Percentiles rank a stretch among this genome's conserved stretches.
Evolutionary conservation across 2,888 invertebrate species (phyloP).

Genomic region (Synanthedon vespiformis): DNA sequence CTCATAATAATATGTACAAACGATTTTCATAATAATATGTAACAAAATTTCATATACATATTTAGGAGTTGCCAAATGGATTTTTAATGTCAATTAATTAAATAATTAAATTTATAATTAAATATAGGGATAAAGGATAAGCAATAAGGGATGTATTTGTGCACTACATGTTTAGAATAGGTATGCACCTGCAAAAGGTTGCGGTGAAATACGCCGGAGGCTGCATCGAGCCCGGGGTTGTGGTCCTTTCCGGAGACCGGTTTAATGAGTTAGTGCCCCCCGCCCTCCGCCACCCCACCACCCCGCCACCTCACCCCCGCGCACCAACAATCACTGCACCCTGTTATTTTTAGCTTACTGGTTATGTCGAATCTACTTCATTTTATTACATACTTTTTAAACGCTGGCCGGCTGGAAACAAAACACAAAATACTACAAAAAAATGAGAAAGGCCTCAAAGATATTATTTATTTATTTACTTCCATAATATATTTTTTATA

Average conservation of each 20-base stretch:
- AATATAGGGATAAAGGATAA: conserved; percentile 1
- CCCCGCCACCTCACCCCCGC: conserved; percentile 7
- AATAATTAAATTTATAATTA: no score
- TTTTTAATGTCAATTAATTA: no score
- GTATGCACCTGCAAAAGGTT: not conserved
- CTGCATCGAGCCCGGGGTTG: conserved; percentile 9
- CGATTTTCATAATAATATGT: no score
- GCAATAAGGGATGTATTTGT: conserved; percentile 5
- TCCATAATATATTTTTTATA: no score
- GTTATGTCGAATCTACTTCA: conserved; percentile 34
- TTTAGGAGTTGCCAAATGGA: no score
- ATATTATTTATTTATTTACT: no score
- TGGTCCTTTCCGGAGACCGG: conserved; percentile 15
- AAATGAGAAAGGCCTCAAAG: no score
- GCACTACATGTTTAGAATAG: conserved; percentile 6
- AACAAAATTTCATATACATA: no score
- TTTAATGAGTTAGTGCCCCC: conserved; percentile 16
- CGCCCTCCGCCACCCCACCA: conserved; percentile 5
- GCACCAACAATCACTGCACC: conserved; percentile 13
- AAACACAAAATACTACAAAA: no score
- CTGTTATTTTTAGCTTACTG: conserved; percentile 50
- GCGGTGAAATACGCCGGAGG: conserved; percentile 8
- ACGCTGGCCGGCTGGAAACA: no score
- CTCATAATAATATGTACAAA: no score
- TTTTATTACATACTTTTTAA: conserved; percentile 7